These are phyloP conservation scores for Brenthis daphne DNA, from an alignment of 2,888 invertebrate genomes.

Conservation along the genomic window DNA sequence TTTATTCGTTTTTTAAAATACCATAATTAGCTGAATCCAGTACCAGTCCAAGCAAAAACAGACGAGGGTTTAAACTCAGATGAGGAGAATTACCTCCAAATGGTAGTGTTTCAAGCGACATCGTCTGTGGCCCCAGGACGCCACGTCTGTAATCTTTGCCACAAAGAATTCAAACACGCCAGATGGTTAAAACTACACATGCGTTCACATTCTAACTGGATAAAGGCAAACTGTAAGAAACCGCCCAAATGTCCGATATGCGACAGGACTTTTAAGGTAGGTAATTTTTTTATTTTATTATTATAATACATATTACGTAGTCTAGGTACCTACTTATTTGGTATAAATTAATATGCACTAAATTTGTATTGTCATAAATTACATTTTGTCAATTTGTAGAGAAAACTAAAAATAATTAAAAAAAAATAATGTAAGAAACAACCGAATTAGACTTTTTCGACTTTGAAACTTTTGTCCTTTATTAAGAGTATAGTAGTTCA, in stretches of 20 bases:
- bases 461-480: too few relatives aligned
- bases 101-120: slow-evolving; percentile 78
- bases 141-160: slow-evolving; percentile 84
- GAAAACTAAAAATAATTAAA: too few relatives aligned
- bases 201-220: slow-evolving; percentile 85
- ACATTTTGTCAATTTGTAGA: too few relatives aligned
- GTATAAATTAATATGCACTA: too few relatives aligned
- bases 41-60: slow-evolving; percentile 41
- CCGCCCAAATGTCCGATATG: slow-evolving; percentile 84
- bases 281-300: slow-evolving; percentile 9
- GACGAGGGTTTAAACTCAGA: slow-evolving; percentile 68
- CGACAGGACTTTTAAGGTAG: slow-evolving; percentile 82
- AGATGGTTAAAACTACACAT: slow-evolving; percentile 84
- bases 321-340: too few relatives aligned
- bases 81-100: slow-evolving; percentile 72
- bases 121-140: slow-evolving; percentile 80
- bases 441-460: too few relatives aligned
- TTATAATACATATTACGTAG: neutral
- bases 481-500: too few relatives aligned
- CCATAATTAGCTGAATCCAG: slow-evolving; percentile 28
- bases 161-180: slow-evolving; percentile 84
- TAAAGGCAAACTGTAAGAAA: slow-evolving; percentile 85
- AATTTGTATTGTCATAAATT: too few relatives aligned
- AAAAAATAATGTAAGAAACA: too few relatives aligned
- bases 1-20: too few relatives aligned